Conservation (phyloP, 2,888 invertebrate genomes). For the Pammene fasciana region DNA sequence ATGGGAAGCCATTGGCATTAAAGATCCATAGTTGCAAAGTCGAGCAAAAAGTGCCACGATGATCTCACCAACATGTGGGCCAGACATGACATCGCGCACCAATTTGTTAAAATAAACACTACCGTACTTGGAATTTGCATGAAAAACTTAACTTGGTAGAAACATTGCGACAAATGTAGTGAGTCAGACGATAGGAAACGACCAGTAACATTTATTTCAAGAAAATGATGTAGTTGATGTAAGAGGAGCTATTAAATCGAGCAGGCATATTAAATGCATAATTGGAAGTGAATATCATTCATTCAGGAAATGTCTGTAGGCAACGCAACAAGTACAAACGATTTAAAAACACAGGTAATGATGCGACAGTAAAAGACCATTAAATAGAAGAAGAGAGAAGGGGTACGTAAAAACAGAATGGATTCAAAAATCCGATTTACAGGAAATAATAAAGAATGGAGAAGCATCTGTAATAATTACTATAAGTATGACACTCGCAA, state of each 20-base stretch:
- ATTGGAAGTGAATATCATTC: not conserved
- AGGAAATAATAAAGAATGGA: no score
- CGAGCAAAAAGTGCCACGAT: constrained; percentile 45
- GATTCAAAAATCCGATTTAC: no score
- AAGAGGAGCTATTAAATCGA: constrained; percentile 7
- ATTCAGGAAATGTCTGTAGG: not conserved
- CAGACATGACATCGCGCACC: constrained; percentile 47
- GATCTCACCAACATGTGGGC: constrained; percentile 63
- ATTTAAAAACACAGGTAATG: not conserved
- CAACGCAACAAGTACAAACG: not conserved
- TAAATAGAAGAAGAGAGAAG: no score
- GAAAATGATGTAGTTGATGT: constrained; percentile 7
- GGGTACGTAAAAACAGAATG: no score
- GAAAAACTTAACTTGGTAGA: constrained; percentile 34
- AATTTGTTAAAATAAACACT: constrained; percentile 42
- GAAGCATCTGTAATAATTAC: no score
- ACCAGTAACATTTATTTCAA: constrained; percentile 13
- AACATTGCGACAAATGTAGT: constrained; percentile 17
- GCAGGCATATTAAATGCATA: not conserved
- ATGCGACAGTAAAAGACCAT: no score
- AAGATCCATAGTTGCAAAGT: constrained; percentile 17
- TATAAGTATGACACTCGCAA: no score
- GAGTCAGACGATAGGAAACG: constrained; percentile 9
- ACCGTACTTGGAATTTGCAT: constrained; percentile 38
- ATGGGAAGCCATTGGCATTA: constrained; percentile 28